Evolutionary conservation across 2,888 invertebrate genomes (phyloP).

Genomic region (Tyria jacobaeae): DNA sequence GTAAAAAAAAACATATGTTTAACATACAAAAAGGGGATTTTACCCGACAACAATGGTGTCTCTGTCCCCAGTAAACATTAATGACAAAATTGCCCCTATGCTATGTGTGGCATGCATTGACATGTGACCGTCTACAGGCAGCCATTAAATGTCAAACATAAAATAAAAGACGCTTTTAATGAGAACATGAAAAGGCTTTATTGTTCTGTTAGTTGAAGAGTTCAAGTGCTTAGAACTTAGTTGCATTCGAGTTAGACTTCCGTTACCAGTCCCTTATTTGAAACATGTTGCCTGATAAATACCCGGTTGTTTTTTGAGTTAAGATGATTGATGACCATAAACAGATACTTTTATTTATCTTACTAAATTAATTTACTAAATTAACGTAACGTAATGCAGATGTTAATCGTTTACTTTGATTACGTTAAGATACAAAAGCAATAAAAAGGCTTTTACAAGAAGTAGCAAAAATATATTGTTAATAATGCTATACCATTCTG

Average conservation of each 20-base stretch:
- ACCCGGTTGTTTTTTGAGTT: slow-evolving; percentile 21
- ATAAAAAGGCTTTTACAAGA: neutral
- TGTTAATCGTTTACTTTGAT: too few species aligned
- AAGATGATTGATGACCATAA: too few species aligned
- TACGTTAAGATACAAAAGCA: neutral
- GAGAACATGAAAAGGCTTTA: slow-evolving; percentile 50
- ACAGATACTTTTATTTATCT: too few species aligned
- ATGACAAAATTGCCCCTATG: slow-evolving; percentile 22
- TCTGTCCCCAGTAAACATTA: slow-evolving; percentile 24
- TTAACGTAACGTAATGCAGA: too few species aligned
- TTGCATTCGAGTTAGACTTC: slow-evolving; percentile 29
- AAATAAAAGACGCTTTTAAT: slow-evolving; percentile 47
- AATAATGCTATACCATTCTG: neutral
- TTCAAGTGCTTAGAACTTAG: slow-evolving; percentile 26
- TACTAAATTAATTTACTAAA: too few species aligned
- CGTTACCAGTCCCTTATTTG: slow-evolving; percentile 42
- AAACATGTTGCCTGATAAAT: slow-evolving; percentile 28
- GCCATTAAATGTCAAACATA: slow-evolving; percentile 44
- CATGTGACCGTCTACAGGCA: slow-evolving; percentile 25
- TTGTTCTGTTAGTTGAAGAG: slow-evolving; percentile 39
- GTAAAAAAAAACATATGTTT: slow-evolving; percentile 18
- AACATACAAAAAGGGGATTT: slow-evolving; percentile 17
- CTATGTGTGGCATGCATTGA: slow-evolving; percentile 20
- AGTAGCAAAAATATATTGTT: neutral
- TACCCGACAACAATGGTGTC: slow-evolving; percentile 27